These are phyloP conservation scores for Vanessa atalanta DNA, from an alignment of 1,140 invertebrate species.

Conservation along the genomic window DNA sequence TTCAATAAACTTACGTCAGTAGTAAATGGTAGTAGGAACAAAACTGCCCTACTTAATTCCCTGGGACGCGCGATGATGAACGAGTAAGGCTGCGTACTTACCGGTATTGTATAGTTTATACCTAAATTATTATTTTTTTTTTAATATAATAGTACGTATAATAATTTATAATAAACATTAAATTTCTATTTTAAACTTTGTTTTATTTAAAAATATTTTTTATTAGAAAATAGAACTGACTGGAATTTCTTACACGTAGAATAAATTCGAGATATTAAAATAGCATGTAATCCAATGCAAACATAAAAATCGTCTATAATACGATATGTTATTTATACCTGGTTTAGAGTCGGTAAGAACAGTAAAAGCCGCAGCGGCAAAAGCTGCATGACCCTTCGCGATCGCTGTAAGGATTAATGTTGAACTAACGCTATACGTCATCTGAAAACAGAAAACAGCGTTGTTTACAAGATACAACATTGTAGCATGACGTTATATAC, in stretches of 20 bases:
- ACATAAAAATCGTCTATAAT: too few relatives aligned
- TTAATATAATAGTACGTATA: too few relatives aligned
- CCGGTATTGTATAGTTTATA: conserved; percentile 90
- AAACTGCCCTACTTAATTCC: conserved; percentile 87
- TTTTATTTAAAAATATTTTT: too few relatives aligned
- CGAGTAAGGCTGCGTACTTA: conserved; percentile 89
- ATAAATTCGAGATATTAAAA: too few relatives aligned
- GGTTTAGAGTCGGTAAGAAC: conserved; percentile 53
- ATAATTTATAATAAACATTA: too few relatives aligned
- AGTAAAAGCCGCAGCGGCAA: conserved; percentile 64
- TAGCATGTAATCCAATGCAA: too few relatives aligned
- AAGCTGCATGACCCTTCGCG: conserved; percentile 56
- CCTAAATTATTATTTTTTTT: conserved; percentile 51
- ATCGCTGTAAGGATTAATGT: conserved; percentile 54
- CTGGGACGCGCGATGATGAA: conserved; percentile 88
- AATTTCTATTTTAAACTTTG: too few relatives aligned
- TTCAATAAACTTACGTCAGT: conserved; percentile 83
- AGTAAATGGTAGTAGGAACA: conserved; percentile 93
- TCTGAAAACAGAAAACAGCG: conserved; percentile 42
- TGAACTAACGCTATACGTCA: conserved; percentile 47
- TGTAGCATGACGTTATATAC: too few relatives aligned
- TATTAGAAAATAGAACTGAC: too few relatives aligned
- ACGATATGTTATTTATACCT: conserved; percentile 41
- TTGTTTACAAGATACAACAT: too few relatives aligned
- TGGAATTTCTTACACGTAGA: too few relatives aligned